Conservation (phyloP, 2,888 invertebrate species). For the Polyommatus icarus region DNA sequence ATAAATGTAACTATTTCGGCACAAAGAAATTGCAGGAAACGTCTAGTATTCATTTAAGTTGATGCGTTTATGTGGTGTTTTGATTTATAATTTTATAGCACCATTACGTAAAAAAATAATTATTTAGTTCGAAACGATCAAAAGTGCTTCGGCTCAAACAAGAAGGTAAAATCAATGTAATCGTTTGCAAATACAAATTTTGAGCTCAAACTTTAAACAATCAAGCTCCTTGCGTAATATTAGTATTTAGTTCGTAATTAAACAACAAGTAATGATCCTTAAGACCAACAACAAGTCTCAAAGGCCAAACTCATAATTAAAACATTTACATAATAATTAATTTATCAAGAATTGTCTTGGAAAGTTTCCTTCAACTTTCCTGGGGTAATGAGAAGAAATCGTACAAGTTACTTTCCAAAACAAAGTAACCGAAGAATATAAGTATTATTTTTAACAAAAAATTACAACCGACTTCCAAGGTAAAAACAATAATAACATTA, state of each 20-base stretch:
- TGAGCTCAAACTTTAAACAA: background rate
- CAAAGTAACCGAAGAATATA: background rate
- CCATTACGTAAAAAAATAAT: too few relatives aligned
- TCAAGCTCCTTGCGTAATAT: background rate
- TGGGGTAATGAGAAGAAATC: conserved; percentile 7
- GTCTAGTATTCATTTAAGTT: too few relatives aligned
- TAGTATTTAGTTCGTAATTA: background rate
- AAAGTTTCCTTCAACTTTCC: background rate
- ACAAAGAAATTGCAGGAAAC: too few relatives aligned
- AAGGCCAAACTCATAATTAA: conserved; percentile 16
- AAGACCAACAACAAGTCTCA: background rate
- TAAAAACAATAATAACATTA: too few relatives aligned
- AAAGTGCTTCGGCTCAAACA: too few relatives aligned
- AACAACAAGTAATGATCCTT: background rate
- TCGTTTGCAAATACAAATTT: background rate
- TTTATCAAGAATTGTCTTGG: background rate
- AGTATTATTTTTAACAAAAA: too few relatives aligned
- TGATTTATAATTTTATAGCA: too few relatives aligned
- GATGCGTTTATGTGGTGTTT: too few relatives aligned
- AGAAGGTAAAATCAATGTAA: background rate
- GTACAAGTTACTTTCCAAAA: background rate
- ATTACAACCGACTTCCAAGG: too few relatives aligned
- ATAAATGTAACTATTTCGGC: too few relatives aligned
- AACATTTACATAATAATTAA: conserved; percentile 15
- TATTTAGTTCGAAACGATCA: too few relatives aligned